These are phyloP conservation scores for Chymomyza caudatula DNA, from an alignment of 2,888 invertebrate species.

Conservation along the genomic window DNA sequence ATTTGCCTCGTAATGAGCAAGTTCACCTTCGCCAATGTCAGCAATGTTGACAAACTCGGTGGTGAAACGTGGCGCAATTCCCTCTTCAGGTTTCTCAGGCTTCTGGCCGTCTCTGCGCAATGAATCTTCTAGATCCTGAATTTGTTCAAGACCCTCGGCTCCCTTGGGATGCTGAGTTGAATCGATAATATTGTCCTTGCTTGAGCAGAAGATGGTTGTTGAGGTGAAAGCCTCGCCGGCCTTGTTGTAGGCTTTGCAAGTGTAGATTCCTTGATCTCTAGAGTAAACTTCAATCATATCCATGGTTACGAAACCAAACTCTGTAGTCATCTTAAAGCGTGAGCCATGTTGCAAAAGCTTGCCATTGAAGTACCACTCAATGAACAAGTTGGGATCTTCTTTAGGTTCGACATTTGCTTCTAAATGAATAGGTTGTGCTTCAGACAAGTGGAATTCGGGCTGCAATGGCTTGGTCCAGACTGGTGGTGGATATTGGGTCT, in stretches of 20 bases:
- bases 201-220: slow-evolving; percentile 90
- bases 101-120: slow-evolving; percentile 85
- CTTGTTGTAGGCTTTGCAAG: slow-evolving; percentile 92
- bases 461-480: slow-evolving; percentile 90
- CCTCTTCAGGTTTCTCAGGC: slow-evolving; percentile 85
- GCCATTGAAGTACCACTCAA: slow-evolving; percentile 97
- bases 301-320: slow-evolving; percentile 97
- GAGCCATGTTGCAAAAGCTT: slow-evolving; percentile 91
- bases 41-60: slow-evolving; percentile 90
- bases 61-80: slow-evolving; percentile 92
- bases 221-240: slow-evolving; percentile 95
- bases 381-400: slow-evolving; percentile 91
- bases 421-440: slow-evolving; percentile 91
- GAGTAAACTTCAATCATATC: slow-evolving; percentile 95
- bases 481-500: slow-evolving; percentile 89
- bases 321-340: slow-evolving; percentile 93
- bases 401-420: slow-evolving; percentile 97
- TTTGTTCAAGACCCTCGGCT: slow-evolving; percentile 93
- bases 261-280: slow-evolving; percentile 95
- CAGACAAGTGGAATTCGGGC: slow-evolving; percentile 88
- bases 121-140: slow-evolving; percentile 93
- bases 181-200: slow-evolving; percentile 90
- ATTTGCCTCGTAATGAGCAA: slow-evolving; percentile 98
- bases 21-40: slow-evolving; percentile 95
- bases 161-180: slow-evolving; percentile 96